Evolutionary conservation across 2,113 vertebrate species (phyloP), one percentile per base, ranked within the genome.

Genomic region (Mus spicilegus): DNA sequence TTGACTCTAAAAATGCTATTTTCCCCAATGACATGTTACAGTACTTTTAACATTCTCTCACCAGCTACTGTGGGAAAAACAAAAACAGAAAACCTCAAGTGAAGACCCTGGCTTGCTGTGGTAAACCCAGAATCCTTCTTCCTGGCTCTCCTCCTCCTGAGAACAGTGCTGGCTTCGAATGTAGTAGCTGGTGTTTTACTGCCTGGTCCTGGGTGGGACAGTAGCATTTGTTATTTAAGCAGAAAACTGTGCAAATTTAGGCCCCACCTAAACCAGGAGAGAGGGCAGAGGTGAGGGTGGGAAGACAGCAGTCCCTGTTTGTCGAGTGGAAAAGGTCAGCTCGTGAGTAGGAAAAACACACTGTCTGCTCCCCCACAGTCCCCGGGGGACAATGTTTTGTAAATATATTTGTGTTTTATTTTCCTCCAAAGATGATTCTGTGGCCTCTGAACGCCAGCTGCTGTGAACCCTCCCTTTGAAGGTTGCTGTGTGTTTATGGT

Each of bases 261-360:
- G 95, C 95, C 94, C 90, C 94, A 63, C 89, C 97, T 78, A 98
- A 97, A 98, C 95, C 91, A 97, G 95, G 76, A 97, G 80, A 46
- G 92, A 93, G 96, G 93, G 86, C 97, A 87, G 88, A 90, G 93
- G 0, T 93, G 94, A 90, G 97, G 97, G 93, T 0, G 0, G 84
- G 69, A 63, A 61, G 77, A 87, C 36, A 94, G 93, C 85, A 87
- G 46, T 36, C 87, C 61, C 13, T 90, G 42, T 96, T 87, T 97
- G 84, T 97, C 91, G 98, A 97, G 94, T 92, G 96, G 98, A 97
- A 98, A 97, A 97, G 95, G 96, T 36, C 86, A 88, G 95, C 95
- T 26, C 90, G 87, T 17, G 96, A 97, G 96, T 77, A 96, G 89
- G 95, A 98, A 98, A 97, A 96, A 30, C 6, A 92, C 88, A 91